Conservation (phyloP, 2,113 vertebrate species). For the Hyperoodon ampullatus region DNA sequence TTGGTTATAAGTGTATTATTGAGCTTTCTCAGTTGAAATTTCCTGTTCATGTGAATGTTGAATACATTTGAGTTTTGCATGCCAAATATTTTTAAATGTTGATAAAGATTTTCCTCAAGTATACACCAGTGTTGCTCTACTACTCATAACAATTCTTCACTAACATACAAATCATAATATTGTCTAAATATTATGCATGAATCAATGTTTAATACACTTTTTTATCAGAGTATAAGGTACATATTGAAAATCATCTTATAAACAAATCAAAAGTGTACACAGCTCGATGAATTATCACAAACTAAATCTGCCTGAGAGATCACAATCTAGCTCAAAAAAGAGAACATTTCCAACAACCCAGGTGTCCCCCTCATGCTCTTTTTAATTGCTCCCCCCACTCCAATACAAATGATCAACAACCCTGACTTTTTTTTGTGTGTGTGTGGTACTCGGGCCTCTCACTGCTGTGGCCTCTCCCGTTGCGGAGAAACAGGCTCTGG, state of each 20-base stretch:
- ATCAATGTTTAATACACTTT: background rate
- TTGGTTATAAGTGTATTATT: background rate
- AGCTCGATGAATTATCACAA: background rate
- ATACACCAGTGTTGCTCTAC: background rate
- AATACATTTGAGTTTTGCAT: background rate
- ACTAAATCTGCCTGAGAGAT: background rate
- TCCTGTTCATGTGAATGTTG: background rate
- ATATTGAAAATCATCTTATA: background rate
- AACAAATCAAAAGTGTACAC: background rate
- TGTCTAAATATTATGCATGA: constrained; percentile 6
- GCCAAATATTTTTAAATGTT: background rate
- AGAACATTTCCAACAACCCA: too few species aligned
- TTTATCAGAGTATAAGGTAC: background rate
- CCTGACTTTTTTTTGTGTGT: background rate
- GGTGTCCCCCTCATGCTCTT: background rate
- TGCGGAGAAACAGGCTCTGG: too few species aligned
- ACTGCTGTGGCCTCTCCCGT: too few species aligned
- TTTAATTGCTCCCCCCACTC: background rate
- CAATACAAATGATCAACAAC: background rate
- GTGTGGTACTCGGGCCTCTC: too few species aligned
- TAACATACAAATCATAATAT: background rate
- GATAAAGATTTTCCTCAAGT: background rate
- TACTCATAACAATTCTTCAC: background rate
- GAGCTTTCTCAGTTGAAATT: background rate
- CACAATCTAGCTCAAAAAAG: background rate